A percentile compares a stretch with the other conserved stretches of the same genome.
Evolutionary conservation across 2,888 invertebrate genomes (phyloP).

Genomic region (Taenaris catops): DNA sequence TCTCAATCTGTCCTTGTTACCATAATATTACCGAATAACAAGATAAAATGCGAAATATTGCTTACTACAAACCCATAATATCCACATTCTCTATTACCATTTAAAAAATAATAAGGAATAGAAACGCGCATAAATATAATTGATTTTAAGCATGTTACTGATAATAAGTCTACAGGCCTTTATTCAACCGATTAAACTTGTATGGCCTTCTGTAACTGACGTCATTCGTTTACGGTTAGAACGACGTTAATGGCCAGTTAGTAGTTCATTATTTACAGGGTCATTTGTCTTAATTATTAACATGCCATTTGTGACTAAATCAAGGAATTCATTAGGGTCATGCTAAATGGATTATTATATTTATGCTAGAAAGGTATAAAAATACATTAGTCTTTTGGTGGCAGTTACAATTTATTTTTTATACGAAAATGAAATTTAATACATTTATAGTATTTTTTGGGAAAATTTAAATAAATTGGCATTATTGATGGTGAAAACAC

Average conservation of each 20-base stretch:
- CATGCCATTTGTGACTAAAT: constrained; percentile 11
- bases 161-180: background rate
- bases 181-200: constrained; percentile 7
- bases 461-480: no score
- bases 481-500: no score
- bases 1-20: no score
- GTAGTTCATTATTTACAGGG: constrained; percentile 15
- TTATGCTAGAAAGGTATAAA: background rate
- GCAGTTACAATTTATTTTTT: no score
- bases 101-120: no score
- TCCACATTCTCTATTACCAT: no score
- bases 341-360: constrained; percentile 2
- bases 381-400: background rate
- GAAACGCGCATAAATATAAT: no score
- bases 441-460: no score
- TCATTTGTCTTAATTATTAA: constrained; percentile 17
- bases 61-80: no score
- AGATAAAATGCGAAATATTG: no score
- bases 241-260: constrained; percentile 12
- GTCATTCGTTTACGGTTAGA: constrained; percentile 13
- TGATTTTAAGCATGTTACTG: background rate
- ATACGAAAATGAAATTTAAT: no score
- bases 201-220: constrained; percentile 10
- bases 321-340: constrained; percentile 6
- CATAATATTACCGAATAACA: no score